Conservation (phyloP, 2,888 invertebrate genomes). For the Falcaria lacertinaria region DNA sequence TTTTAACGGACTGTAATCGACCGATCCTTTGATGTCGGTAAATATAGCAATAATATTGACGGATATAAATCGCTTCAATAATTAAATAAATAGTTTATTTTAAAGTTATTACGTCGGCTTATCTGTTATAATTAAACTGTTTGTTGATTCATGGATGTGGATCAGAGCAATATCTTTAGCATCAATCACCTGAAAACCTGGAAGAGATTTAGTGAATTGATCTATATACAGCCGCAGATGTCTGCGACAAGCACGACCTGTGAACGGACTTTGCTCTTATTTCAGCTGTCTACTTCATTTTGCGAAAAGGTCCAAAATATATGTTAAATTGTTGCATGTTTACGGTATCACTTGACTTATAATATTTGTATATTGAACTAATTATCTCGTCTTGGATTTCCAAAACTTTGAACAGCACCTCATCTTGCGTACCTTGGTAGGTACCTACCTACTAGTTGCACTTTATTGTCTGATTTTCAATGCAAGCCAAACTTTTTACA, state of each 20-base stretch:
- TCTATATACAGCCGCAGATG: background rate
- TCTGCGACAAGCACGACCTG: background rate
- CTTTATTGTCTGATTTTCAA: too few species aligned
- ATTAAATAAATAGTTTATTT: constrained; percentile 36
- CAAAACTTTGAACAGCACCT: too few species aligned
- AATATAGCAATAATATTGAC: constrained; percentile 56
- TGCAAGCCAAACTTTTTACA: too few species aligned
- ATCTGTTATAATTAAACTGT: constrained; percentile 49
- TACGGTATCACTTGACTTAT: too few species aligned
- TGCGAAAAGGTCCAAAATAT: too few species aligned
- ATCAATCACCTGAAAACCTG: constrained; percentile 24
- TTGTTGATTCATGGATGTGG: constrained; percentile 42
- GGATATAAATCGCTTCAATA: constrained; percentile 38
- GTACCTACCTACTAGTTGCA: too few species aligned
- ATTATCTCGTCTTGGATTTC: too few species aligned
- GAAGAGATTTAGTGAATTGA: constrained; percentile 7
- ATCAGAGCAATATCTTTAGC: constrained; percentile 19
- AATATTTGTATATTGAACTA: too few species aligned
- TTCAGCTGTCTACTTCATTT: too few species aligned
- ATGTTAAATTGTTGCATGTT: too few species aligned
- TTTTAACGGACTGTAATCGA: constrained; percentile 13
- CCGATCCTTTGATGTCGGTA: constrained; percentile 48
- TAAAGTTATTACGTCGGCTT: constrained; percentile 30
- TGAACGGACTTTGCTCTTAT: background rate
- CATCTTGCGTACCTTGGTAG: too few species aligned